Conservation (phyloP, 2,797 vertebrate genomes). For the Parotocinclus haroldoi region DNA sequence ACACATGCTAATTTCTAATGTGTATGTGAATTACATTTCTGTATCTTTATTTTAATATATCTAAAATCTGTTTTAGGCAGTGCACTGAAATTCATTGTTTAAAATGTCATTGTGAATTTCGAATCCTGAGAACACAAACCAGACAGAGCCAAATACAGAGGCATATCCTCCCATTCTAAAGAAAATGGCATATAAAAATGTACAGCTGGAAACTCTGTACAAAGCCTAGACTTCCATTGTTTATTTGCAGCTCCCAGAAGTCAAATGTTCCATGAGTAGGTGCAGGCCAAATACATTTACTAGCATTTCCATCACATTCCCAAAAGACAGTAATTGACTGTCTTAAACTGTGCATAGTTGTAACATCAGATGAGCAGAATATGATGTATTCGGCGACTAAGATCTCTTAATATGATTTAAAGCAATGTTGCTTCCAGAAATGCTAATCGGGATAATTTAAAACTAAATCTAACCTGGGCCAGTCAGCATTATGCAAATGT, state of each 20-base stretch:
- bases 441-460: background rate
- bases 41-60: too few species aligned
- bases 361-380: background rate
- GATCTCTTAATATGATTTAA: background rate
- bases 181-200: slow-evolving; percentile 5
- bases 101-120: too few species aligned
- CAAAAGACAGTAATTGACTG: slow-evolving; percentile 10
- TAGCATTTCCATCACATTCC: slow-evolving; percentile 1
- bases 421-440: background rate
- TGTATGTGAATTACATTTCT: too few species aligned
- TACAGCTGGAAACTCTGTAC: slow-evolving; percentile 11
- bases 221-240: background rate
- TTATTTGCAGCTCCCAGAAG: background rate
- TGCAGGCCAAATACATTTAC: slow-evolving; percentile 22
- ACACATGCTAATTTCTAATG: too few species aligned
- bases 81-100: too few species aligned
- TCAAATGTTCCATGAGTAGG: background rate
- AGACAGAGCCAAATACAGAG: too few species aligned
- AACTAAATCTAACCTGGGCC: background rate
- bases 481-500: slow-evolving; percentile 16
- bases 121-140: too few species aligned
- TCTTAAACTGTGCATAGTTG: slow-evolving; percentile 1
- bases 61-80: too few species aligned
- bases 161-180: background rate
- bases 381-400: background rate